These are phyloP conservation scores for Rousettus madagascariensis DNA, from an alignment of 2,797 vertebrate species.

Conservation along the genomic window DNA sequence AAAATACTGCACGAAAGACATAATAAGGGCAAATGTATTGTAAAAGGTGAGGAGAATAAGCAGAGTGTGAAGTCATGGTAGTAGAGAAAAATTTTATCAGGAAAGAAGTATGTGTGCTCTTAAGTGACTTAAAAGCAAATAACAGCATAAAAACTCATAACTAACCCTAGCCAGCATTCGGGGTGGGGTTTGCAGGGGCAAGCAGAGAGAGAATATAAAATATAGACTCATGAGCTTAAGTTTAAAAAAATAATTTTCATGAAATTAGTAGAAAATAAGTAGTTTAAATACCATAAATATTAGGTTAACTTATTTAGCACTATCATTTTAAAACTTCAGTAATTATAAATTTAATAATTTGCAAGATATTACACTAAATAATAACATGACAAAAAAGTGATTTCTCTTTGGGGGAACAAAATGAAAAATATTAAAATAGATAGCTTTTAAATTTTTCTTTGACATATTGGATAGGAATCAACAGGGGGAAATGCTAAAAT, in stretches of 20 bases:
- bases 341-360: not conserved
- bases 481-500: not conserved
- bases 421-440: slow-evolving; percentile 5
- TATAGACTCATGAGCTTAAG: not conserved
- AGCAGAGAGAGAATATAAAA: not conserved
- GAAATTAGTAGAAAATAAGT: slow-evolving; percentile 23
- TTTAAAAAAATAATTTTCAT: not conserved
- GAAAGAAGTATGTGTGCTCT: not conserved
- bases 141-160: not conserved
- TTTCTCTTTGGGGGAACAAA: slow-evolving; percentile 23
- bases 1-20: not conserved
- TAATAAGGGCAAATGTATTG: not conserved
- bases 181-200: not conserved
- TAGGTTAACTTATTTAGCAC: not conserved
- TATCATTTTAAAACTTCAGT: slow-evolving; percentile 10
- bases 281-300: not conserved
- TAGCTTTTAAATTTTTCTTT: not conserved
- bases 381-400: not conserved
- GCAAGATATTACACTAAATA: not conserved
- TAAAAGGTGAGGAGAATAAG: not conserved
- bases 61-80: not conserved
- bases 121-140: not conserved
- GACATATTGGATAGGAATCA: not conserved
- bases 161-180: not conserved
- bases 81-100: not conserved